These are phyloP conservation scores for Polyodon spathula DNA, from an alignment of 2,113 vertebrate species.

Conservation along the genomic window DNA sequence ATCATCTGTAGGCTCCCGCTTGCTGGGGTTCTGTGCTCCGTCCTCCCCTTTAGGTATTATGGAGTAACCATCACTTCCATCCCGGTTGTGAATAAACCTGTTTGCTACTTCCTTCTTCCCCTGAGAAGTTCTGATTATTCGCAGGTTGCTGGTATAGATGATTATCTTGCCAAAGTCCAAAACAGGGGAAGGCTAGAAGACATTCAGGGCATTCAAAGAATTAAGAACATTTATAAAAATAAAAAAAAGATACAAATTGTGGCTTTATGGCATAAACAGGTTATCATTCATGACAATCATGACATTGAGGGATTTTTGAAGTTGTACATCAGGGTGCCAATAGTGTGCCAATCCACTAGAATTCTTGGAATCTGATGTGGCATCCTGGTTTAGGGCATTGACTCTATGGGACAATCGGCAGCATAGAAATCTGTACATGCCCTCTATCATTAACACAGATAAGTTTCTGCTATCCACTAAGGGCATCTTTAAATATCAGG, in stretches of 20 bases:
- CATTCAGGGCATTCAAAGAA: background rate
- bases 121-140: constrained; percentile 76
- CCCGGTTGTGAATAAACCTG: constrained; percentile 44
- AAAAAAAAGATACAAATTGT: background rate
- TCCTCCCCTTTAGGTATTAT: constrained; percentile 29
- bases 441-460: too few species aligned
- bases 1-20: constrained; percentile 22
- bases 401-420: too few species aligned
- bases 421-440: too few species aligned
- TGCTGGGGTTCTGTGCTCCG: constrained; percentile 27
- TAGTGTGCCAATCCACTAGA: too few species aligned
- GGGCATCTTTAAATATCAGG: background rate
- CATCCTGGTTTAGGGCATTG: too few species aligned
- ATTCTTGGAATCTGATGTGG: too few species aligned
- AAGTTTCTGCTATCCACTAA: background rate
- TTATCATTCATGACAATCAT: too few species aligned
- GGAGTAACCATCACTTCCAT: constrained; percentile 41
- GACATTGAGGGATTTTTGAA: too few species aligned
- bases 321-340: too few species aligned
- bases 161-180: constrained; percentile 94
- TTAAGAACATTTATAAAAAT: background rate
- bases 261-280: background rate
- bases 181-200: constrained; percentile 52
- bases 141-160: constrained; percentile 93
- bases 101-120: constrained; percentile 60